These are phyloP conservation scores for Pipistrellus pygmaeus DNA, from an alignment of 2,797 vertebrate species.

Conservation along the genomic window DNA sequence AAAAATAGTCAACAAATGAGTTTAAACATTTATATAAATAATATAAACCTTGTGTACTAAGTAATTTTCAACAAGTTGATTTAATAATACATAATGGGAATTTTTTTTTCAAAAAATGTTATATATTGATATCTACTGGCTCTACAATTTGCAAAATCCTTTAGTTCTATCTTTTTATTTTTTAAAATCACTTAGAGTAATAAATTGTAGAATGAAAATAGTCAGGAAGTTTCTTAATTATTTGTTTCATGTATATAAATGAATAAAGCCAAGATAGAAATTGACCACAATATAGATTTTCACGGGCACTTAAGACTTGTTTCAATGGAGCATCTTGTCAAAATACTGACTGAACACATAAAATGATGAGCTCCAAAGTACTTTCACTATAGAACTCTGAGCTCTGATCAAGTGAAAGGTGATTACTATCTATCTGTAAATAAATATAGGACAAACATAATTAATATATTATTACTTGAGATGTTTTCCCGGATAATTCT, in stretches of 20 bases:
- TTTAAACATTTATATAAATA: background rate
- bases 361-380: background rate
- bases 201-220: background rate
- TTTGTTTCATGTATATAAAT: background rate
- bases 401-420: background rate
- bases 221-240: background rate
- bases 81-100: background rate
- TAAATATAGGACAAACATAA: background rate
- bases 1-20: background rate
- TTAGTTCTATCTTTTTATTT: background rate
- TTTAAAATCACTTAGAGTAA: background rate
- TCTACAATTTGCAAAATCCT: constrained; percentile 1
- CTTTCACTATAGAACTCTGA: background rate
- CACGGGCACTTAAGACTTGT: background rate
- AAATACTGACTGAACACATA: constrained; percentile 3
- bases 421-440: background rate
- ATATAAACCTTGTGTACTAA: background rate
- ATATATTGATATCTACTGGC: background rate
- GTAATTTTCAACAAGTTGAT: background rate
- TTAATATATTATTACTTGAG: background rate
- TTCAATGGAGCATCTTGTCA: constrained; percentile 8
- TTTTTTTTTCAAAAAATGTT: background rate
- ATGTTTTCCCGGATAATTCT: background rate
- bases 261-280: background rate
- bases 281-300: constrained; percentile 50